Conservation (phyloP, 2,113 vertebrate species). For the Thomomys bottae region DNA sequence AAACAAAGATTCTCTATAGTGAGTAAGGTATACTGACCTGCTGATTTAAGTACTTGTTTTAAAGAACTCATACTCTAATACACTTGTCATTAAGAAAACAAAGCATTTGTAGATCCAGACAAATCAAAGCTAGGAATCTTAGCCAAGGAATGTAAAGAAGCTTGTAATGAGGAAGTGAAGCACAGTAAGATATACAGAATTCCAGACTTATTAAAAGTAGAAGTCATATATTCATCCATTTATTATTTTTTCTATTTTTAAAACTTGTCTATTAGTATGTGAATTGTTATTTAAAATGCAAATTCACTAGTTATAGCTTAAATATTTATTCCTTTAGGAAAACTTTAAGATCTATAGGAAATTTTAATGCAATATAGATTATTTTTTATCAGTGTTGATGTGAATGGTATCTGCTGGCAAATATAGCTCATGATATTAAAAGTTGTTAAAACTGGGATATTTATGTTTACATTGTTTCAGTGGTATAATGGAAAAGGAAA, state of each 20-base stretch:
- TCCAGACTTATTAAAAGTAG: background rate
- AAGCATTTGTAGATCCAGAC: too few relatives aligned
- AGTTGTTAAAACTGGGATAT: background rate
- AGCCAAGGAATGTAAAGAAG: background rate
- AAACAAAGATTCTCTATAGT: background rate
- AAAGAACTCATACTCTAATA: background rate
- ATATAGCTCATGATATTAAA: background rate
- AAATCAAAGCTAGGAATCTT: too few relatives aligned
- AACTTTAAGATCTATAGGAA: background rate
- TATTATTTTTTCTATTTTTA: background rate
- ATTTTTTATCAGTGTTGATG: background rate
- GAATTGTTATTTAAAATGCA: background rate
- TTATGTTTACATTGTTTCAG: background rate
- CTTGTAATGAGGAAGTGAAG: background rate
- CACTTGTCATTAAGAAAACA: background rate
- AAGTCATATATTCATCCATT: background rate
- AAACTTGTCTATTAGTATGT: background rate
- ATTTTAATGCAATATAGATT: background rate
- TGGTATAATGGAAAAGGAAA: background rate
- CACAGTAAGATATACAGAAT: background rate
- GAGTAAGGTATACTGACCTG: background rate
- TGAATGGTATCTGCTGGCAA: background rate
- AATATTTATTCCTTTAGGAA: background rate
- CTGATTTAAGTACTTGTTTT: background rate
- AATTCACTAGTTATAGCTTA: background rate